These are phyloP conservation scores for Aspidiotus destructor DNA, from an alignment of 2,888 invertebrate species.

Conservation along the genomic window DNA sequence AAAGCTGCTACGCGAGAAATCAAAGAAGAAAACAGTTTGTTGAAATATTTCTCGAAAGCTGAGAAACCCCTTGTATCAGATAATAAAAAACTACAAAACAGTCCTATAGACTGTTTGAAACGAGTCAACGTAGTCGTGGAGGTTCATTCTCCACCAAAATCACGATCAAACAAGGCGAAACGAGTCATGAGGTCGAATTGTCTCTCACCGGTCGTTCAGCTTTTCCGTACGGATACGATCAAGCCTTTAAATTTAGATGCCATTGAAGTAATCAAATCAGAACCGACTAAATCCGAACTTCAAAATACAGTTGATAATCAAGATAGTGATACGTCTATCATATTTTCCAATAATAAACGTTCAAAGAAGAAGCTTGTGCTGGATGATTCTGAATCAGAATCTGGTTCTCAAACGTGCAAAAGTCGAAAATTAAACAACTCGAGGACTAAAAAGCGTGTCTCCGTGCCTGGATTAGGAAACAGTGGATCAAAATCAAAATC, in stretches of 20 bases:
- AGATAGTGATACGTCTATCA: neutral
- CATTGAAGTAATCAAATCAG: conserved; percentile 8
- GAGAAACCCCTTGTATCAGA: neutral
- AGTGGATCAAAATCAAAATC: neutral
- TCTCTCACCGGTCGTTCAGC: neutral
- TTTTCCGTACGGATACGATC: neutral
- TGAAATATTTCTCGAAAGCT: conserved; percentile 19
- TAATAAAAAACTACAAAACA: neutral
- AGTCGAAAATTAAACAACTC: neutral
- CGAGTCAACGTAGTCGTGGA: conserved; percentile 8
- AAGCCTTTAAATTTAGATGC: neutral
- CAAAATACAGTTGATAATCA: too few species aligned
- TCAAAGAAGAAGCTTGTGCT: neutral
- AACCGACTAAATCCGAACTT: neutral
- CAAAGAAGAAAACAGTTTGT: conserved; percentile 6
- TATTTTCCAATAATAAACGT: neutral
- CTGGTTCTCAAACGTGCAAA: neutral
- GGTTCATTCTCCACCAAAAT: conserved; percentile 23
- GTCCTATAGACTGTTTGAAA: neutral
- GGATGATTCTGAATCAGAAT: neutral
- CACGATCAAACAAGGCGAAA: neutral
- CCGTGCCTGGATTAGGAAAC: neutral
- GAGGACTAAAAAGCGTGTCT: neutral
- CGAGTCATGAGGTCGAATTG: neutral
- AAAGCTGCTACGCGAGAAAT: neutral